Evolutionary conservation across 2,888 invertebrate genomes (phyloP).

Genomic region (Conops quadrifasciatus): DNA sequence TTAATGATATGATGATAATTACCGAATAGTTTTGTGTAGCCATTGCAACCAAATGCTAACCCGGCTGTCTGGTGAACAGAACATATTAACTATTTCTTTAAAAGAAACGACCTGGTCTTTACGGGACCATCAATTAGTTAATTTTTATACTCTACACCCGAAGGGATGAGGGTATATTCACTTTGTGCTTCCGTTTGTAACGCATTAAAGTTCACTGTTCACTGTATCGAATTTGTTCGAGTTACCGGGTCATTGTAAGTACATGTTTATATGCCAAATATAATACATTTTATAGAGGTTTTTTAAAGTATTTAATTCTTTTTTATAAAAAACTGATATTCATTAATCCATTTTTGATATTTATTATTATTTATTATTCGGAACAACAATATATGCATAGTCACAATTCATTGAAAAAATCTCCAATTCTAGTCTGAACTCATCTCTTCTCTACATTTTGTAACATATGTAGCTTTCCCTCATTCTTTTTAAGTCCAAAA

Average conservation of each 20-base stretch:
- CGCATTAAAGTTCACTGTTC: too few species aligned
- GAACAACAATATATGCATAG: background rate
- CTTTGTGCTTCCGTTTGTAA: too few species aligned
- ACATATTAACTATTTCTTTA: too few species aligned
- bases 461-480: background rate
- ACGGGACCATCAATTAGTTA: too few species aligned
- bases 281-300: background rate
- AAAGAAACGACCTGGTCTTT: too few species aligned
- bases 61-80: too few species aligned
- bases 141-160: too few species aligned
- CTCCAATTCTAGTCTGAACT: background rate
- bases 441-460: background rate
- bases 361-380: background rate
- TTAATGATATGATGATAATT: too few species aligned
- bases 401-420: background rate
- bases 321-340: background rate
- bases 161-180: too few species aligned
- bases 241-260: background rate
- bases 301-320: background rate
- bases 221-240: too few species aligned
- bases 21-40: too few species aligned
- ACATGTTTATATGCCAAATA: background rate
- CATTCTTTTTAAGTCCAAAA: slow-evolving; percentile 15
- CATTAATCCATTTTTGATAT: background rate
- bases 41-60: too few species aligned